Conservation (phyloP, 2,888 invertebrate species). For the Ariolimax columbianus region DNA sequence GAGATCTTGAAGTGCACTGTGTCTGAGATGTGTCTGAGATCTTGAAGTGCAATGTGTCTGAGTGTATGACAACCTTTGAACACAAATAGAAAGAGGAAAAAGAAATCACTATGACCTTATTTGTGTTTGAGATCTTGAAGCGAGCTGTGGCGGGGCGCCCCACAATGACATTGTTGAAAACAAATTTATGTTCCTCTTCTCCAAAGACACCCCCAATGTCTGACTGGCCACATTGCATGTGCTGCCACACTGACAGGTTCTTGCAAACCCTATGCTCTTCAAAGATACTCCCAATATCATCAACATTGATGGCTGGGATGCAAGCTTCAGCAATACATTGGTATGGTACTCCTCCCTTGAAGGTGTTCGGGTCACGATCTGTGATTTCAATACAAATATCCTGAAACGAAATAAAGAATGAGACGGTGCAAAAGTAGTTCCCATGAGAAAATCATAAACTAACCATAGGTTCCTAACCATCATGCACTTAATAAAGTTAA, state of each 20-base stretch:
- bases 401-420: conserved; percentile 58
- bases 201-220: conserved; percentile 78
- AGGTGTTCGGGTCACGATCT: conserved; percentile 75
- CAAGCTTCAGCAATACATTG: conserved; percentile 77
- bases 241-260: conserved; percentile 76
- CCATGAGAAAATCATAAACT: no score
- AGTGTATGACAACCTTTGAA: not conserved
- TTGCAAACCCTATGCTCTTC: conserved; percentile 79
- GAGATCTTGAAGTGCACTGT: no score
- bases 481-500: no score
- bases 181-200: conserved; percentile 78
- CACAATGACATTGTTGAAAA: conserved; percentile 79
- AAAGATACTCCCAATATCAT: conserved; percentile 77
- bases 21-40: no score
- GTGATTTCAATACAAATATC: conserved; percentile 77
- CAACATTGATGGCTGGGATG: conserved; percentile 76
- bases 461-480: no score
- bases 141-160: conserved; percentile 77
- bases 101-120: conserved; percentile 67
- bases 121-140: conserved; percentile 78
- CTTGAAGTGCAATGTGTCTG: no score
- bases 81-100: not conserved
- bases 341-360: conserved; percentile 76
- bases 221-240: conserved; percentile 66
- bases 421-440: not conserved